These are phyloP conservation scores for Laupala kohalensis DNA, from an alignment of 1,140 invertebrate species.

Conservation along the genomic window DNA sequence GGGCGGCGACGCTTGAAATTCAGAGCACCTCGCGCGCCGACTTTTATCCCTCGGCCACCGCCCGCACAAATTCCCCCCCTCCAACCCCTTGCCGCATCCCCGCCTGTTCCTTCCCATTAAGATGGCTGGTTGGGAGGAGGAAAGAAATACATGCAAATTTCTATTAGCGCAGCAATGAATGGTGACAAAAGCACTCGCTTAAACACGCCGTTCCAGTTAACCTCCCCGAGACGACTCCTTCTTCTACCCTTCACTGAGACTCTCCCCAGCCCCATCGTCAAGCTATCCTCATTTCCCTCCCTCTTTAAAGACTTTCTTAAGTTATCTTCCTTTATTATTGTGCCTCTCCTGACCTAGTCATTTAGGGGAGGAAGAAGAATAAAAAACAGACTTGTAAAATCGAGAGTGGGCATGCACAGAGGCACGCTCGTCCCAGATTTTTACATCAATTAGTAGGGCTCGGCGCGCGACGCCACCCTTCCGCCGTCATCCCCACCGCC, in stretches of 20 bases:
- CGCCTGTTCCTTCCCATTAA: background rate
- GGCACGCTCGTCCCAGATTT: slow-evolving; percentile 6
- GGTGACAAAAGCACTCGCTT: slow-evolving; percentile 14
- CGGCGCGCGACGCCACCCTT: background rate
- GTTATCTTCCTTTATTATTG: slow-evolving; percentile 13
- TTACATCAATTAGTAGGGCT: slow-evolving; percentile 11
- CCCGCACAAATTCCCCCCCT: background rate
- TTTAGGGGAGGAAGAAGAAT: slow-evolving; percentile 4
- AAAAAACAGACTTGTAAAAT: slow-evolving; percentile 4
- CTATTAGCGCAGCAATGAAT: slow-evolving; percentile 14
- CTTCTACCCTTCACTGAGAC: background rate
- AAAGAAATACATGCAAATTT: slow-evolving; percentile 10
- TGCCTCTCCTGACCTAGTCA: slow-evolving; percentile 15
- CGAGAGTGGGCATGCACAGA: slow-evolving; percentile 3
- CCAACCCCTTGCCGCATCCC: background rate
- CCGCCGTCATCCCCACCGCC: background rate
- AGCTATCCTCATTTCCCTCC: slow-evolving; percentile 12
- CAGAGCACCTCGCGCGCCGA: background rate
- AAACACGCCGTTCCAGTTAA: background rate
- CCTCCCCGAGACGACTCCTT: background rate
- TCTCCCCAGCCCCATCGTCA: too few relatives aligned
- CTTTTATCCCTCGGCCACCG: background rate
- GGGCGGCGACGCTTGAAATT: slow-evolving; percentile 3
- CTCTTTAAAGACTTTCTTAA: slow-evolving; percentile 7
- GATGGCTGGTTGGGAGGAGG: background rate